These are phyloP conservation scores for Nycteola revayana DNA, from an alignment of 2,888 invertebrate species.

Conservation along the genomic window DNA sequence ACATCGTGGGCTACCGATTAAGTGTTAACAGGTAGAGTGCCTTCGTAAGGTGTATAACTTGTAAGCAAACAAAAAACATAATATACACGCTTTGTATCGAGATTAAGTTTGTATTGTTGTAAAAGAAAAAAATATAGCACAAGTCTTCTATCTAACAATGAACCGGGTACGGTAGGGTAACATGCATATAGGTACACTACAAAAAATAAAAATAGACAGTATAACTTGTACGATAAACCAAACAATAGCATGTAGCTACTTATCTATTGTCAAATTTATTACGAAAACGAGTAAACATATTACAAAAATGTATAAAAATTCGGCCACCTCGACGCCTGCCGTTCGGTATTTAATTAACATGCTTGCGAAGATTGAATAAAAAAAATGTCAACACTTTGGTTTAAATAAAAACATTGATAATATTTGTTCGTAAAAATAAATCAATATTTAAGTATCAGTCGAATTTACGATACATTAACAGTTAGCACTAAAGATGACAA, in stretches of 20 bases:
- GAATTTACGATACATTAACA: constrained; percentile 6
- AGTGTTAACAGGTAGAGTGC: constrained; percentile 30
- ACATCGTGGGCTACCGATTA: constrained; percentile 24
- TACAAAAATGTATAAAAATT: background rate
- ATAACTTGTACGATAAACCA: too few species aligned
- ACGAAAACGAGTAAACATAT: too few species aligned
- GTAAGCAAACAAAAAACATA: constrained; percentile 24
- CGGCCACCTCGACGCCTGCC: constrained; percentile 23
- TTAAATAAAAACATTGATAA: constrained; percentile 1
- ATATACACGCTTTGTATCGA: constrained; percentile 20
- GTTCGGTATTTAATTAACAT: constrained; percentile 11
- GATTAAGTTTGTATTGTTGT: constrained; percentile 23
- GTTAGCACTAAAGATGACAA: constrained; percentile 26
- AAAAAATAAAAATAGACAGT: too few species aligned
- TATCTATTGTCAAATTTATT: too few species aligned
- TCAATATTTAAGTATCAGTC: constrained; percentile 15
- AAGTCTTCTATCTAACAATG: constrained; percentile 18
- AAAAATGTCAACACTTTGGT: background rate
- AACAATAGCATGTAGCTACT: too few species aligned
- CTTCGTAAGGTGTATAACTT: constrained; percentile 17
- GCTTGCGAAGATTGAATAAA: constrained; percentile 3
- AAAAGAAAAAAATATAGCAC: constrained; percentile 12
- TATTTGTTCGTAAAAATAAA: constrained; percentile 10
- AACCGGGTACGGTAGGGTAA: too few species aligned
- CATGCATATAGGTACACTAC: too few species aligned